Percentiles rank a stretch among this genome's conserved stretches.
Evolutionary conservation across 92 coral and sea anemone species (phyloP).

Genomic region (Porites cylindrica): DNA sequence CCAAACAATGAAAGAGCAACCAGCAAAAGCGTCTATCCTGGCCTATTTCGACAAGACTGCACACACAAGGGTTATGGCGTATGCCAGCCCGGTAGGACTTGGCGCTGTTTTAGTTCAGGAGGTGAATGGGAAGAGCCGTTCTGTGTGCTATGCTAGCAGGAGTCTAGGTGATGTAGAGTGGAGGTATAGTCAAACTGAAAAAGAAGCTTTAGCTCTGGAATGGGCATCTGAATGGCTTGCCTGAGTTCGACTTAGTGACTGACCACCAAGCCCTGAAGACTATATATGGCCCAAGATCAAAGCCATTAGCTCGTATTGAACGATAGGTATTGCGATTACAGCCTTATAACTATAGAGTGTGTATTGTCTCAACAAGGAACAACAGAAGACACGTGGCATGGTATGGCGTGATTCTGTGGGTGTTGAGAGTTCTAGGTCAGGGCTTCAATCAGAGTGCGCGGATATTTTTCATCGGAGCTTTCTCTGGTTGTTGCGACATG

Average conservation of each 20-base stretch:
- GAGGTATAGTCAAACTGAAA: conserved; percentile 63
- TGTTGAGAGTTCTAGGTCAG: too few species aligned
- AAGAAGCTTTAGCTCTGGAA: conserved; percentile 58
- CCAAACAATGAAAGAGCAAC: conserved; percentile 1
- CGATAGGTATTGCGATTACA: too few species aligned
- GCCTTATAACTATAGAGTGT: too few species aligned
- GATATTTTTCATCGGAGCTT: too few species aligned
- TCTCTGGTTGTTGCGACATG: too few species aligned
- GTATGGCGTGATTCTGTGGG: too few species aligned
- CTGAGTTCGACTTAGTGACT: conserved; percentile 61
- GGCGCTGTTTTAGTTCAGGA: conserved; percentile 45
- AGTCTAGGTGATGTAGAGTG: conserved; percentile 43
- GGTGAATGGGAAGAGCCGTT: conserved; percentile 23
- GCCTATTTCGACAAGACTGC: conserved; percentile 19
- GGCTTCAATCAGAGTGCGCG: too few species aligned
- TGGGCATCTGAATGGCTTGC: conserved; percentile 64
- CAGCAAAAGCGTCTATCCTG: conserved; percentile 37
- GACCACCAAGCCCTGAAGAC: conserved; percentile 63
- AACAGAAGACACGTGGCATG: too few species aligned
- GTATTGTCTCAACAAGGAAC: too few species aligned
- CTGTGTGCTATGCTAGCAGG: conserved; percentile 46
- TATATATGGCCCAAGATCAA: conserved; percentile 41
- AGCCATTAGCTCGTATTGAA: too few species aligned
- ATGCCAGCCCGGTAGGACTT: conserved; percentile 52
- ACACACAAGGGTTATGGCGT: conserved; percentile 36